Evolutionary conservation across 1,140 invertebrate genomes (phyloP).

Genomic region (Drosophila oshimai): DNA sequence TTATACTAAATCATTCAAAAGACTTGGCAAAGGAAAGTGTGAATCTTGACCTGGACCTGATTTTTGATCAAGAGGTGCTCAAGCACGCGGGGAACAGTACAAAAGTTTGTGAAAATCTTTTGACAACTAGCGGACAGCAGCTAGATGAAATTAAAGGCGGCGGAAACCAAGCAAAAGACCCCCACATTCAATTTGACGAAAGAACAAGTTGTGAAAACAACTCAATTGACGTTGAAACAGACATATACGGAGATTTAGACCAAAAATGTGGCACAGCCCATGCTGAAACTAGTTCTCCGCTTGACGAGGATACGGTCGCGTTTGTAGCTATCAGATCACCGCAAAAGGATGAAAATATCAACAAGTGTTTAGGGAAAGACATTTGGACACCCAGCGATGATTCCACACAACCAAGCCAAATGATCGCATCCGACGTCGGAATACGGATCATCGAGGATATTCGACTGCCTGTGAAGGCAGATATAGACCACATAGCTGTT

Average conservation of each 20-base stretch:
- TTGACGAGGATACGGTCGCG: too few relatives aligned
- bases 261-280: neutral
- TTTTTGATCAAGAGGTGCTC: neutral
- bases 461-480: constrained; percentile 38
- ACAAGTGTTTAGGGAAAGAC: neutral
- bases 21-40: neutral
- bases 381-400: neutral
- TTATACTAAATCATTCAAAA: neutral
- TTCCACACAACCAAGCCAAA: neutral
- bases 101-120: neutral
- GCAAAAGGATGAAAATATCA: neutral
- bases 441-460: constrained; percentile 61
- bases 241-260: neutral
- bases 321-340: too few relatives aligned
- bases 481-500: constrained; percentile 52
- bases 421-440: neutral
- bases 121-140: neutral
- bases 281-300: neutral
- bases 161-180: neutral
- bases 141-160: too few relatives aligned
- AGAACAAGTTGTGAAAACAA: neutral
- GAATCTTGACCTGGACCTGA: neutral
- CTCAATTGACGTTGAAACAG: neutral
- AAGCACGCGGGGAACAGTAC: too few relatives aligned
- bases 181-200: neutral